Conservation (phyloP, 2,797 vertebrate genomes). For the Gymnopithys bicolor region DNA sequence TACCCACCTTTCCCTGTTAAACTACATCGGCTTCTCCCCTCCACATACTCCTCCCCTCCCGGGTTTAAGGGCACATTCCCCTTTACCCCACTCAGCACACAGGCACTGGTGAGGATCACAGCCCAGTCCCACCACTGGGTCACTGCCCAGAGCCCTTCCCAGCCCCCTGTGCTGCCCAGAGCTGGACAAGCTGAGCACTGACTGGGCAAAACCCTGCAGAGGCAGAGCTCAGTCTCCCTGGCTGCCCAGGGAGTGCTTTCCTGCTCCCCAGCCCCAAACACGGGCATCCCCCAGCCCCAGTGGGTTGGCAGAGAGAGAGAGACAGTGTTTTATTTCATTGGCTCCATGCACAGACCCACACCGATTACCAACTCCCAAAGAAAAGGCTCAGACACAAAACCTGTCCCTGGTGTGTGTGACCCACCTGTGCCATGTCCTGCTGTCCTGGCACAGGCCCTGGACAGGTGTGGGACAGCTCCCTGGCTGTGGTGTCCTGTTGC, state of each 20-base stretch:
- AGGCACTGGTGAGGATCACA: rapidly evolving
- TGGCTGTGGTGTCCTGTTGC: rapidly evolving
- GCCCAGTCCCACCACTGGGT: neutral
- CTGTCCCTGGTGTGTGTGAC: rapidly evolving
- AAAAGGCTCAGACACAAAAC: neutral
- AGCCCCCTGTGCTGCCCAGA: neutral
- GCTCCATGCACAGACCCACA: rapidly evolving
- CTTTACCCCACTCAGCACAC: rapidly evolving
- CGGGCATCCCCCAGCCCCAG: neutral
- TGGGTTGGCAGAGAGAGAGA: neutral
- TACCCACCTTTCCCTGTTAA: neutral
- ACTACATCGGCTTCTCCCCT: rapidly evolving
- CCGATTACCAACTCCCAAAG: neutral
- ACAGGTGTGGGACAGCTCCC: neutral
- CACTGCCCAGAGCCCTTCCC: neutral
- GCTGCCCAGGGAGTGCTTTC: neutral
- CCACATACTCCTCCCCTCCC: rapidly evolving
- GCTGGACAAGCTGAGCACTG: rapidly evolving
- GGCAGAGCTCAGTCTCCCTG: neutral
- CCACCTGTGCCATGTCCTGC: neutral
- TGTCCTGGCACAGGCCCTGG: rapidly evolving
- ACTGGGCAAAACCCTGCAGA: rapidly evolving
- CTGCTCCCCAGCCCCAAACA: neutral
- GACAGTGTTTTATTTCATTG: neutral
- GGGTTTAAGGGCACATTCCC: rapidly evolving